These are phyloP conservation scores for Conops quadrifasciatus DNA, from an alignment of 2,888 invertebrate genomes.

Conservation along the genomic window DNA sequence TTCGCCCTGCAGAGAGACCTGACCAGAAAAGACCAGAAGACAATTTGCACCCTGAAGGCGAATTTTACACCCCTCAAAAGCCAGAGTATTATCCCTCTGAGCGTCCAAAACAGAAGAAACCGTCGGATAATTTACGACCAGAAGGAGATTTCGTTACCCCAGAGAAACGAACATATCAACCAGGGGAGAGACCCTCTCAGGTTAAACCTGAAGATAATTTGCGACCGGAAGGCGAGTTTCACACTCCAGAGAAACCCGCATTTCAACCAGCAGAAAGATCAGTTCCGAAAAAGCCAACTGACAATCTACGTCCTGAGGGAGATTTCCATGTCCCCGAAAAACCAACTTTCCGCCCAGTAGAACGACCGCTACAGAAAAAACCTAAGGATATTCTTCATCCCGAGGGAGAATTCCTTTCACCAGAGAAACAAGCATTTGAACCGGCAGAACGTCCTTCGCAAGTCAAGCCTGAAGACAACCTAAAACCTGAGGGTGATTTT, in stretches of 20 bases:
- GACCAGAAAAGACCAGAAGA: conserved; percentile 67
- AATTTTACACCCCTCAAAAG: conserved; percentile 61
- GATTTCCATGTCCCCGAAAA: conserved; percentile 48
- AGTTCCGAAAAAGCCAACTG: conserved; percentile 66
- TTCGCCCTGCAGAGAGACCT: conserved; percentile 65
- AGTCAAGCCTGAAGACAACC: conserved; percentile 68
- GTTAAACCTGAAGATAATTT: conserved; percentile 72
- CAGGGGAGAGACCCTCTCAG: conserved; percentile 56
- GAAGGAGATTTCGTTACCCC: conserved; percentile 66
- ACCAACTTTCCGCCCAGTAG: conserved; percentile 54
- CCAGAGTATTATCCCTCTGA: conserved; percentile 65
- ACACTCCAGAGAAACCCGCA: conserved; percentile 64
- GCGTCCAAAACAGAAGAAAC: conserved; percentile 62
- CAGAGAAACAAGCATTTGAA: conserved; percentile 62
- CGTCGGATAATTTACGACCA: conserved; percentile 65
- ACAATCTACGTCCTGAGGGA: conserved; percentile 51
- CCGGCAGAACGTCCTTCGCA: conserved; percentile 64
- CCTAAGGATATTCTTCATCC: conserved; percentile 66
- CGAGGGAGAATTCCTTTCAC: conserved; percentile 69
- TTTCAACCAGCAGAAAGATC: conserved; percentile 58
- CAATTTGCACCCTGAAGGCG: conserved; percentile 68
- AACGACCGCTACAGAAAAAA: conserved; percentile 57
- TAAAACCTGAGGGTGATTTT: conserved; percentile 67
- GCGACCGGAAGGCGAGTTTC: conserved; percentile 68
- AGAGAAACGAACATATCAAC: conserved; percentile 58